Percentiles rank a stretch among this genome's conserved stretches.
Conservation (phyloP, 2,797 vertebrate species). For the Sebastes vulpes region DNA sequence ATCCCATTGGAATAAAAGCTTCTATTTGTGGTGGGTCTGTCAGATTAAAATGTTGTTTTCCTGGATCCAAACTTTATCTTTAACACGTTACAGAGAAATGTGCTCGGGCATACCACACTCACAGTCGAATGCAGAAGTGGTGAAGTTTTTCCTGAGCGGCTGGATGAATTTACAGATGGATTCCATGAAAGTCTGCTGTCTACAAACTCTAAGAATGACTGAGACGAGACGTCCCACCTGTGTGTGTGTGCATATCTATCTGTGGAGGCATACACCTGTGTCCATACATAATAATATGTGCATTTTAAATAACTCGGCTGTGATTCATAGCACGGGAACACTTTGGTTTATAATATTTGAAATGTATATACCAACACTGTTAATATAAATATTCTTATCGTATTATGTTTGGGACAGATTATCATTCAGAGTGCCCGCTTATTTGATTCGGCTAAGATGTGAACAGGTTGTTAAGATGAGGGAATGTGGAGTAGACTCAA, state of each 20-base stretch:
- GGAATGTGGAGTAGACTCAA: not conserved
- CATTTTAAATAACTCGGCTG: not conserved
- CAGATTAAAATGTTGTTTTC: conserved; percentile 45
- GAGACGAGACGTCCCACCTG: conserved; percentile 38
- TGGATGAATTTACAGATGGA: conserved; percentile 78
- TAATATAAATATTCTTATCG: not conserved
- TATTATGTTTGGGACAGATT: not conserved
- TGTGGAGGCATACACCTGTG: not conserved
- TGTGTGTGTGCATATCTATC: conserved; percentile 7
- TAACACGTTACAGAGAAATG: conserved; percentile 40
- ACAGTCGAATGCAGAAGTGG: conserved; percentile 16
- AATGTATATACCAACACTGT: not conserved
- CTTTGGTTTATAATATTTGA: not conserved
- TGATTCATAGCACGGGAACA: not conserved
- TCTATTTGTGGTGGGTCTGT: conserved; percentile 16
- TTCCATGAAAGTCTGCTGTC: conserved; percentile 65
- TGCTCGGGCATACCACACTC: not conserved
- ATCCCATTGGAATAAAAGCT: conserved; percentile 23
- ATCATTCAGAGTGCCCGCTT: not conserved
- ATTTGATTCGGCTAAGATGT: conserved; percentile 3
- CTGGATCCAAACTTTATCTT: conserved; percentile 53
- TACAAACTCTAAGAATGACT: conserved; percentile 53
- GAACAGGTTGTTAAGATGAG: conserved; percentile 4
- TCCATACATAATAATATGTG: not conserved
- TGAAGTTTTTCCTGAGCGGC: conserved; percentile 32